phyloP scores from a whole-genome alignment of 2,888 invertebrate genomes.

The Lasioglossum figueresi region DNA sequence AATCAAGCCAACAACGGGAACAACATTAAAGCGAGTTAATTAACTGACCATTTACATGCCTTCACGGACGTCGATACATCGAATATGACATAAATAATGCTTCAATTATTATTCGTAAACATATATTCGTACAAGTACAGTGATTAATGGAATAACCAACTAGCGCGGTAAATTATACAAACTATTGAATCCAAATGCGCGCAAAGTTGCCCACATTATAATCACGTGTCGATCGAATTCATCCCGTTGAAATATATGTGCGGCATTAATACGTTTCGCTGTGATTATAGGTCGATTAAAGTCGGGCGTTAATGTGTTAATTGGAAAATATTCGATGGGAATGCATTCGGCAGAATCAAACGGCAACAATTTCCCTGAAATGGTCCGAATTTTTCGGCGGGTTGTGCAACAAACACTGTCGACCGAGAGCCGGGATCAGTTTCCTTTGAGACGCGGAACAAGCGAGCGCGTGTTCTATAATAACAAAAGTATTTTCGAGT shows the following conservation, averaged over 20 bases:
- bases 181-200: conserved; percentile 70
- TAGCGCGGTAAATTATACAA: conserved; percentile 70
- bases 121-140: conserved; percentile 47
- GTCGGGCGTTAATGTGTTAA: conserved; percentile 35
- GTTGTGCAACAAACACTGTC: not conserved
- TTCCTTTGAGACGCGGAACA: conserved; percentile 63
- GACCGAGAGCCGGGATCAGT: conserved; percentile 1
- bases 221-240: conserved; percentile 57
- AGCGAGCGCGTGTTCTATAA: conserved; percentile 42
- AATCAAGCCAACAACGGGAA: conserved; percentile 44
- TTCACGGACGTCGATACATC: conserved; percentile 61
- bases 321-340: conserved; percentile 14
- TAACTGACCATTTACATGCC: conserved; percentile 64
- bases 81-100: conserved; percentile 69
- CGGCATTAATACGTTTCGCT: conserved; percentile 51
- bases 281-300: conserved; percentile 49
- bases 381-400: not conserved
- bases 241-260: conserved; percentile 50
- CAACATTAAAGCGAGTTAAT: conserved; percentile 60
- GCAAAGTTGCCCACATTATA: conserved; percentile 70
- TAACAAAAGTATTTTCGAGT: conserved; percentile 69
- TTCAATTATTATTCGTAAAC: conserved; percentile 70
- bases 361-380: not conserved
- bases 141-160: conserved; percentile 73
- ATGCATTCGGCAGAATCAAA: not conserved